Evolutionary conservation across 2,113 vertebrate genomes (phyloP), one percentile per base, ranked within the genome.

Genomic region (Marmota monax): DNA sequence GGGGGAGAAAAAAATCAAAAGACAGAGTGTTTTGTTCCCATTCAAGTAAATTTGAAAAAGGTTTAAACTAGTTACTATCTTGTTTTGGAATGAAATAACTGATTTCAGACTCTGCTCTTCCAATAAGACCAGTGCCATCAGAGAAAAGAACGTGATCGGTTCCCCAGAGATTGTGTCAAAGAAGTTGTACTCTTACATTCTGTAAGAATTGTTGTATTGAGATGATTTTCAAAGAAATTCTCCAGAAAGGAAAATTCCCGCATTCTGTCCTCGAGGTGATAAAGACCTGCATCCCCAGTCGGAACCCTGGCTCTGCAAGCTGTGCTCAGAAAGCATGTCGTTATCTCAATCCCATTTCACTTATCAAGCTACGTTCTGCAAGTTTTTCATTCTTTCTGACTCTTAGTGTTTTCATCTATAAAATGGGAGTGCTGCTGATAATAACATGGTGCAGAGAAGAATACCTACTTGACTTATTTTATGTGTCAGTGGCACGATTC

Each of bases 191-290:
- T 90, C 80, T 80, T 95, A 94, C 39, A 95, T 95, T 96, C 56
- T 92, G 77, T 32, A 79, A 94, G 90, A 97, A 96, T 88, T 96
- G 88, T 95, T 96, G 88, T 69, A 85, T 56, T 94, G 88, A 95
- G 94, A 88, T 97, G 92, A 95, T 96, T 95, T 97, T 94, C 90
- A 89, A 96, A 97, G 88, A 97, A 92, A 97, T 95, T 95, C 88
- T 37, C 74, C 90, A 95, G 94, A 96, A 97, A 97, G 74, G 95
- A 97, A 97, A 97, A 97, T 95, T 88, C 92, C 45, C 94, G 77
- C 73, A 58, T 86, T 97, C 92, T 93, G 73, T 97, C 84, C 58
- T 92, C 70, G 4, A 27, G 53, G 72, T 95, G 96, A 96, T 96
- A 97, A 97, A 97, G 77, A 82, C 92, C 51, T 76, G 34, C 86